Evolutionary conservation across 2,888 invertebrate genomes (phyloP), one percentile per base, ranked within the genome.

Genomic region (Sphaeridia pumilis): DNA sequence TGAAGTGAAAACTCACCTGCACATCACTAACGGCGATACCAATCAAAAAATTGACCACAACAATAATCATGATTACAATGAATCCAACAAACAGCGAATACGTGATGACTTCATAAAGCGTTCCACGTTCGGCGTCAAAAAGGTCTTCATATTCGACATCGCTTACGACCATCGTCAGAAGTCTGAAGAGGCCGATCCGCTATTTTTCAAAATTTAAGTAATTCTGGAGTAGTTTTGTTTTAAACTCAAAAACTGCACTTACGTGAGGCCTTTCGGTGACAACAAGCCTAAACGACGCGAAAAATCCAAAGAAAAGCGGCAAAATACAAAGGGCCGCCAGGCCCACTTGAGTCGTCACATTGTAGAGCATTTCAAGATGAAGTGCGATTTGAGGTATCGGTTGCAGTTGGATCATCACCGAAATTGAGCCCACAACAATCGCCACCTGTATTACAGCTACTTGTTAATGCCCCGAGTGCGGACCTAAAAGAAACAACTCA

Each of bases 1-100:
- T 14, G 34, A n/a, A 31, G 34, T 31, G 14, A 49, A 31, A 31
- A 14, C 25, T 4, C 12, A 49, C 49, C 20, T 49, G 25, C 12
- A 49, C 26, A 27, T 49, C 49, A 41, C 21, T 27, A 28, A 49
- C 49, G 2, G 49, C 49, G 31, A 50, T 31, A 31, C 50, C 50
- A 14, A 50, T 34, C 5, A 50, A 44, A 10, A 50, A 50, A 35
- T 50, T 50, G 4, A 50, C n/a, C 14, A 50, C 34, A 7, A 50
- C 50, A 14, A 50, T 44, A 24, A 50, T 28, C 22, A 50, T 24
- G 14, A 50, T 7, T 12, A 50, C n/a, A n/a, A 50, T 50, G 22
- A 50, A 50, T 12, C 26, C 34, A 34, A 25, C 20, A 27, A 50
- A 50, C 25, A 34, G 31, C 1, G 17, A 2, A 25, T 50, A 50